These are phyloP conservation scores for Rhadinocentrus ornatus DNA, from an alignment of 2,797 vertebrate species.

Conservation along the genomic window DNA sequence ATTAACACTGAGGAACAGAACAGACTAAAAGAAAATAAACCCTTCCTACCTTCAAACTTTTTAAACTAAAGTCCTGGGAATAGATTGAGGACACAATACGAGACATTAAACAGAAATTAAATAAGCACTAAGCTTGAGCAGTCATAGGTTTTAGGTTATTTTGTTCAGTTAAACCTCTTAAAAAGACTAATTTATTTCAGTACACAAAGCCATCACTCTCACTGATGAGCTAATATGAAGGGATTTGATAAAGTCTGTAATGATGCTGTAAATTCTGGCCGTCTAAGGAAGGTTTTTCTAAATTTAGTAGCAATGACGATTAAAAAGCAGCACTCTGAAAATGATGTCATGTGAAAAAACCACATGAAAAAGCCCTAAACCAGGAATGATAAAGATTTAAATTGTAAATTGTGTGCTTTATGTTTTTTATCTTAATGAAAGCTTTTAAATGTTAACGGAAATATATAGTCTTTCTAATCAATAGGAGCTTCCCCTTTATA, in stretches of 20 bases:
- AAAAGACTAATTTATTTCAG: too few species aligned
- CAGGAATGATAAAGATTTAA: background rate
- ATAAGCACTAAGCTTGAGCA: too few species aligned
- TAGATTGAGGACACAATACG: too few species aligned
- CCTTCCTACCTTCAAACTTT: too few species aligned
- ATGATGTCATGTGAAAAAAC: background rate
- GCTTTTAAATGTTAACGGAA: background rate
- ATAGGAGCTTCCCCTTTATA: background rate
- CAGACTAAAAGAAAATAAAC: too few species aligned
- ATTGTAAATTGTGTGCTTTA: background rate
- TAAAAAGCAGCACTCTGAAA: background rate
- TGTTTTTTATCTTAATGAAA: background rate
- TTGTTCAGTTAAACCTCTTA: too few species aligned
- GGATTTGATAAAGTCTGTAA: background rate
- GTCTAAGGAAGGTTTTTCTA: background rate
- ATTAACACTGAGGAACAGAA: too few species aligned
- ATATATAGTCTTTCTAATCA: background rate
- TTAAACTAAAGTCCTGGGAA: too few species aligned
- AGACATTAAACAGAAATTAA: too few species aligned
- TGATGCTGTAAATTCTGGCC: background rate
- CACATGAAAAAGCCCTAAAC: background rate
- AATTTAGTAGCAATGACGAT: background rate
- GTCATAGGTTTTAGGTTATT: too few species aligned
- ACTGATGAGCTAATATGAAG: background rate
- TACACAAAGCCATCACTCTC: background rate